phyloP scores from a whole-genome alignment of 2,888 invertebrate genomes.

The Cactoblastis cactorum region DNA sequence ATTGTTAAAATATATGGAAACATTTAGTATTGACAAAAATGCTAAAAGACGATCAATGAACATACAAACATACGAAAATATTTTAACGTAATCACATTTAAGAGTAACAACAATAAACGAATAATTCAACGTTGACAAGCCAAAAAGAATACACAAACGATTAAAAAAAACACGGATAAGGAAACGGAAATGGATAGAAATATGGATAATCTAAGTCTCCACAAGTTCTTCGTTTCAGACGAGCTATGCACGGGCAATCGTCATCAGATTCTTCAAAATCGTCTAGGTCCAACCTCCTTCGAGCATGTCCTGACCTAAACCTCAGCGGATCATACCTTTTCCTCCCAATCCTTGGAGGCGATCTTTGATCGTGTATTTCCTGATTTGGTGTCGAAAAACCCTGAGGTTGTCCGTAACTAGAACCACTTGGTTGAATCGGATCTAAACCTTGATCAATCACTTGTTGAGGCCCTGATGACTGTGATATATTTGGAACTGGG shows the following conservation, averaged over 20 bases:
- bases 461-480: background rate
- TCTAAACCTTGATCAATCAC: background rate
- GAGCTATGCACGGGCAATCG: constrained; percentile 34
- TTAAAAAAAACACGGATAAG: constrained; percentile 29
- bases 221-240: constrained; percentile 20
- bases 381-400: constrained; percentile 31
- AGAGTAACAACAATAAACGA: background rate
- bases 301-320: constrained; percentile 17
- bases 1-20: too few species aligned
- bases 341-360: constrained; percentile 20
- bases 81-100: too few species aligned
- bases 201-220: constrained; percentile 23
- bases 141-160: background rate
- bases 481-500: background rate
- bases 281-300: constrained; percentile 26
- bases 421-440: constrained; percentile 11
- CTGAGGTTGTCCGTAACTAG: constrained; percentile 21
- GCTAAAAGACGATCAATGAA: too few species aligned
- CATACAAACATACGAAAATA: too few species aligned
- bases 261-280: constrained; percentile 29
- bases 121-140: background rate
- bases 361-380: constrained; percentile 8
- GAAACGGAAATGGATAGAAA: constrained; percentile 24
- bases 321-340: constrained; percentile 19
- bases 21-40: too few species aligned